Base-by-base conservation (phyloP, 1,140 invertebrate genomes). In the Lordiphosa mommai region DNA sequence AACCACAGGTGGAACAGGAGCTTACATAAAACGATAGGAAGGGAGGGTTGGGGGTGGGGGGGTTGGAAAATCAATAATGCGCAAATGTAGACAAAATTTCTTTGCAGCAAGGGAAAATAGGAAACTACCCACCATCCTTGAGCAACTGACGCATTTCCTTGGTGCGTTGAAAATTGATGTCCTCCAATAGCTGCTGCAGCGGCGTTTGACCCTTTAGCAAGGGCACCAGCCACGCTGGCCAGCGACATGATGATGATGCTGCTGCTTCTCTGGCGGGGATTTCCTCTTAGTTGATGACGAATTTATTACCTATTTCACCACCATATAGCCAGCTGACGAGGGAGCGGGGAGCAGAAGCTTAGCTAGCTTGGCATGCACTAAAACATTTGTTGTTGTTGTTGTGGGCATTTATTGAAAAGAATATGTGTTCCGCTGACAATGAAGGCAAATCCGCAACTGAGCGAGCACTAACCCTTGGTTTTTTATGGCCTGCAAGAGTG, bases 141-240 rank as follows among this genome's bases (percentile, higher is more conserved):
- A 95, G 90, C 68, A 95, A 90, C 89, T 96, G 95, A 34, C 95
- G 90, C 92, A 96, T 95, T 90, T 97, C 95, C 89, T 96, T 96
- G 3, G 95, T 95, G 44, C 96, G 91, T 87, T 96, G 95, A 80
- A 96, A 97, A 88, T 95, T 96, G 57, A 97, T 96, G 88, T 97
- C 96, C 79, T 96, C 95, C 12, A 97, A 90, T 14, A 97, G 90
- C 74, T 96, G 95, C 84, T 96, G 95, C 58, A 96, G 88, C 14
- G 86, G 80, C n/a, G 94, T 95, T 9, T 94, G 92, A 20, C 92
- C 90, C 80, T 92, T 92, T 30, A 93, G 76, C 34, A 92, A 92
- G 90, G 37, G 90, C 89, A 6, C 92, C 90, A 20, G 91, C 89
- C 20, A 92, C 90, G 61, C 90, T 91, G 63, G 91, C 90, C 72